These are phyloP conservation scores for Druceiella hillmani DNA, from an alignment of 2,888 invertebrate species.

Conservation along the genomic window DNA sequence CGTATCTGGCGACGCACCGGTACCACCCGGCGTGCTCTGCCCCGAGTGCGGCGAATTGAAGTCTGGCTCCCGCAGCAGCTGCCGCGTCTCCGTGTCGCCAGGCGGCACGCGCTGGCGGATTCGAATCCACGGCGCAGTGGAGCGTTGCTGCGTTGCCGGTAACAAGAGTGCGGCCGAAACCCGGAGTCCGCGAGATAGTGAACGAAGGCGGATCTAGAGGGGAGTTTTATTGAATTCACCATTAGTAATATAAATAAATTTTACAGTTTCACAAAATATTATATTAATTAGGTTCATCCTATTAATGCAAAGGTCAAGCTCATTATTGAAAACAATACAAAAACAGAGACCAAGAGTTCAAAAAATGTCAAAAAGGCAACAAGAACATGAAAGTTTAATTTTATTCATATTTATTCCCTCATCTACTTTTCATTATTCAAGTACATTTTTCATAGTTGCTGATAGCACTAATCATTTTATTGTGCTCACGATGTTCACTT, in stretches of 20 bases:
- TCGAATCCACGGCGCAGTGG: constrained; percentile 90
- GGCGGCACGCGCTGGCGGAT: constrained; percentile 78
- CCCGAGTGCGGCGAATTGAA: constrained; percentile 77
- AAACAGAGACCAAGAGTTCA: no score
- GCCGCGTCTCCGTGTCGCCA: constrained; percentile 68
- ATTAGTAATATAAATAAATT: neutral
- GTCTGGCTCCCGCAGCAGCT: no score
- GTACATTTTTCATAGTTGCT: no score
- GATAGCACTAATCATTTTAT: no score
- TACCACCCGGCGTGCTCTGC: constrained; percentile 89
- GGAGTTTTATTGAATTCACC: constrained; percentile 13
- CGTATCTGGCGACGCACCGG: constrained; percentile 81
- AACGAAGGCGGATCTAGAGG: constrained; percentile 87
- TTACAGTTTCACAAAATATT: constrained; percentile 2
- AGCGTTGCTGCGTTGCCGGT: constrained; percentile 87
- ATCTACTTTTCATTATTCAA: no score
- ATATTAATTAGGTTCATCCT: no score
- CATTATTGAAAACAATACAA: no score
- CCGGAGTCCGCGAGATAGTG: constrained; percentile 88
- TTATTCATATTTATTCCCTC: no score
- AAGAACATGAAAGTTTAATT: no score
- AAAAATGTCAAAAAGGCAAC: no score
- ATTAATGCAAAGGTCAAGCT: no score
- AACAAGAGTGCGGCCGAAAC: constrained; percentile 81
- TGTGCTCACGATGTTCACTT: no score